Conservation (phyloP, 2,113 vertebrate species). For the Callipepla californica region DNA sequence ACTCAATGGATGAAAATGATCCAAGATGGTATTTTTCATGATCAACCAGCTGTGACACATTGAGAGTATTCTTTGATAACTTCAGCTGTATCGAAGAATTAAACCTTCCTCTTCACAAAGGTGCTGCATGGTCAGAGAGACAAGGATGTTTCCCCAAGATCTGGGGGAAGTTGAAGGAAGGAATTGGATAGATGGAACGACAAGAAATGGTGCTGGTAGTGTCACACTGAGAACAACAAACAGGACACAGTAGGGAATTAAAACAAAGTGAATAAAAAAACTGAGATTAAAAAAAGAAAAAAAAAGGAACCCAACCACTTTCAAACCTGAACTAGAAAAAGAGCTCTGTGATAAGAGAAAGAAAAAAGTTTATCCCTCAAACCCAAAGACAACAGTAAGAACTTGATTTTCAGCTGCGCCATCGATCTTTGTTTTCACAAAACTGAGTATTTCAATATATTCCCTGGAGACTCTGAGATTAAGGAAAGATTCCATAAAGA, state of each 20-base stretch:
- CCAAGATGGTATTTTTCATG: background rate
- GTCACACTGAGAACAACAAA: background rate
- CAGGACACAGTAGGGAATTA: background rate
- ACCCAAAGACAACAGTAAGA: background rate
- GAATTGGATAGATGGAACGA: background rate
- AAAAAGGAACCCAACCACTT: background rate
- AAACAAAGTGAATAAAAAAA: background rate
- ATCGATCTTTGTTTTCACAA: background rate
- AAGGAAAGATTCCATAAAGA: slow-evolving; percentile 34
- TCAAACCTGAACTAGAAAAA: background rate
- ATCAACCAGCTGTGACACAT: background rate
- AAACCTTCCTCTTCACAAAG: background rate
- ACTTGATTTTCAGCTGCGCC: background rate
- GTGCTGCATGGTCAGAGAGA: background rate
- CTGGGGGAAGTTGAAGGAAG: background rate
- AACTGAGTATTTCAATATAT: slow-evolving; percentile 20
- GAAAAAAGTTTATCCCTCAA: background rate
- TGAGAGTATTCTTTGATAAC: background rate
- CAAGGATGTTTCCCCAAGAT: background rate
- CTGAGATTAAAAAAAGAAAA: background rate
- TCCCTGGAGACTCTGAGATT: slow-evolving; percentile 34
- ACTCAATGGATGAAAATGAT: background rate
- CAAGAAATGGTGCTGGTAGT: background rate
- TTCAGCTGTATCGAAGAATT: background rate
- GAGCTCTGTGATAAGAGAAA: background rate